Evolutionary conservation across 2,888 invertebrate species (phyloP).

Genomic region (Seira ritae): DNA sequence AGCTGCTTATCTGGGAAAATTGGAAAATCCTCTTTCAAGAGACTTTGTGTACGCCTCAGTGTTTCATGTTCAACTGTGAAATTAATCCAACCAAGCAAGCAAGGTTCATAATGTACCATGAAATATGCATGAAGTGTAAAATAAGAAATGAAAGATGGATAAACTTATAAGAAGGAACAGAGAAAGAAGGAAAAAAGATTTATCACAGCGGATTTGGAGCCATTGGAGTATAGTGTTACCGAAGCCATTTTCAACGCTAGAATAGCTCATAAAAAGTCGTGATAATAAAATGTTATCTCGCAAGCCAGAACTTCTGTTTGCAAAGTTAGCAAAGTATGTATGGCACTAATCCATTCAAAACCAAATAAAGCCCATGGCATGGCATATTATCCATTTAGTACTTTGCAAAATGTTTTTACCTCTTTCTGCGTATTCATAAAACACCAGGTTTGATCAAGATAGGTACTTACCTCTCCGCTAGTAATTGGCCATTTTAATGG

Average conservation of each 20-base stretch:
- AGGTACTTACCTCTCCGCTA: too few species aligned
- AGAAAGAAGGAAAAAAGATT: not conserved
- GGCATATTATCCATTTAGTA: too few species aligned
- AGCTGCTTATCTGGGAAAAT: not conserved
- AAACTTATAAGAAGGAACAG: not conserved
- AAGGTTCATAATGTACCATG: constrained; percentile 55
- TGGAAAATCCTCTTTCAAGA: constrained; percentile 1
- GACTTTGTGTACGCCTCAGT: not conserved
- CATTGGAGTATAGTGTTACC: constrained; percentile 18
- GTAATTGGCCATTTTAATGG: too few species aligned
- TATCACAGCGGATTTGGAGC: constrained; percentile 5
- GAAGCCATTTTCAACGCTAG: constrained; percentile 17
- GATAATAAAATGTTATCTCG: constrained; percentile 12
- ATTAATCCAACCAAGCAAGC: constrained; percentile 51
- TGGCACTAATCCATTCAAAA: too few species aligned
- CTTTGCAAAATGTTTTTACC: too few species aligned
- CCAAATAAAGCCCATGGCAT: too few species aligned
- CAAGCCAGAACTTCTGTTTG: not conserved
- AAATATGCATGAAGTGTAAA: constrained; percentile 57
- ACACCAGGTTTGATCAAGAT: too few species aligned
- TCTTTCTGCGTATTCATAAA: too few species aligned
- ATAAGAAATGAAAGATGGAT: constrained; percentile 23
- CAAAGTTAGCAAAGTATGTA: too few species aligned
- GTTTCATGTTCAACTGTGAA: constrained; percentile 44
- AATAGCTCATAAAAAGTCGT: constrained; percentile 19